phyloP scores from a whole-genome alignment of 2,888 invertebrate genomes.

The Isotomurus palustris region DNA sequence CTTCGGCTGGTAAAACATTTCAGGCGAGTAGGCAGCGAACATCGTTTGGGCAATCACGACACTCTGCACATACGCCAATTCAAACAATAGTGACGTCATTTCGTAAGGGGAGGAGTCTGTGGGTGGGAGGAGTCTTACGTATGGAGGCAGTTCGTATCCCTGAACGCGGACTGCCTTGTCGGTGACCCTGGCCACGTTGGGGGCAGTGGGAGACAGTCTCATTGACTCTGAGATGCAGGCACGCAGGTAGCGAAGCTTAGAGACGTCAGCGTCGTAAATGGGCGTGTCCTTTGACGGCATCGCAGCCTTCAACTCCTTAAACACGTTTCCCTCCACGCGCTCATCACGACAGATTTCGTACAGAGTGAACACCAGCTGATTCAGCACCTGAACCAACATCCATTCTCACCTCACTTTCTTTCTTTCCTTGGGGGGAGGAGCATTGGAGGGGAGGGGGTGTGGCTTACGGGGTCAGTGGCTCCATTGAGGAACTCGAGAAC shows the following conservation, averaged over 20 bases:
- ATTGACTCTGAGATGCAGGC: constrained; percentile 76
- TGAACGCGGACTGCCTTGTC: constrained; percentile 65
- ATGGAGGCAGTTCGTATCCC: constrained; percentile 65
- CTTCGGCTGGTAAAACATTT: constrained; percentile 67
- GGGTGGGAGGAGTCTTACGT: constrained; percentile 56
- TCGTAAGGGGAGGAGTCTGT: not conserved
- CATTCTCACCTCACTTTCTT: not conserved
- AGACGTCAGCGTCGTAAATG: constrained; percentile 57
- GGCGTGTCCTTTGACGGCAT: constrained; percentile 54
- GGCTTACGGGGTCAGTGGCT: constrained; percentile 73
- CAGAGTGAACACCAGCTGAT: constrained; percentile 69
- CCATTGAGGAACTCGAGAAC: constrained; percentile 82
- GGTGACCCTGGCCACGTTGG: constrained; percentile 69
- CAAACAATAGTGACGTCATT: not conserved
- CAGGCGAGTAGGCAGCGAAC: constrained; percentile 70
- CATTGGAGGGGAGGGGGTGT: not conserved
- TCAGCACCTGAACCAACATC: constrained; percentile 21
- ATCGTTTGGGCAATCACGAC: constrained; percentile 76
- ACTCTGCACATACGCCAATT: constrained; percentile 56
- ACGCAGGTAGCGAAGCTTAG: constrained; percentile 66
- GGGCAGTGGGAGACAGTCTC: constrained; percentile 68
- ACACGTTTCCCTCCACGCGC: constrained; percentile 62
- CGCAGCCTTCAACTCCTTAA: constrained; percentile 57
- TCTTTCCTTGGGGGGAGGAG: constrained; percentile 3
- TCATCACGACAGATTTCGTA: constrained; percentile 67